Base-by-base conservation (phyloP, 1,140 invertebrate genomes). In the Cotesia vestalis region DNA sequence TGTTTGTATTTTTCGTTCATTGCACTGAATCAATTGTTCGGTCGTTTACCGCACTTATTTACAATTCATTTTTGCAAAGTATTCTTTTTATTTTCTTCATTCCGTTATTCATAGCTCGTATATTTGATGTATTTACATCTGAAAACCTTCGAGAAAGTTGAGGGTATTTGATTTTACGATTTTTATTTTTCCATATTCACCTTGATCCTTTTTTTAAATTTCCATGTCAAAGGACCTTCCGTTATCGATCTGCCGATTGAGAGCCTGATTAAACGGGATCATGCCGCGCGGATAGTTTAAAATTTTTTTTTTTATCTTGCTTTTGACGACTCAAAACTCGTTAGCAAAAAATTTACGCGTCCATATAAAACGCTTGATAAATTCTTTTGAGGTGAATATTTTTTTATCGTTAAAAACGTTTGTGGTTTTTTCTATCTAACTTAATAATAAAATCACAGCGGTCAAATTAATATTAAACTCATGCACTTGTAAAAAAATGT, bases 141-240 rank as follows among this genome's bases (percentile, higher is more conserved):
- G 5, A 46, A 46, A 46, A 46, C 40, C 2, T 11, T 2, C n/a
- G 38, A 38, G 8, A 57, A 60, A 38, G 53, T 40, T 55, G 34
- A 38, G 36, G 27, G 38, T 14, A 55, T 69, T 69, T 69, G 36
- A 38, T 69, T 69, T 69, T 67, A 60, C 60, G 8, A 9, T 51
- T 17, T 66, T 66, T 27, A 12, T 51, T 66, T 69, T 20, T 38
- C 35, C 40, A 38, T 60, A 9, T 4, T 14, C 40, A n/a, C 4
- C 11, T 36, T 57, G 63, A 36, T 62, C 64, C 52, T 46, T 67
- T 63, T 71, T 62, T 55, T 38, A 63, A 70, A 74, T 74, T 71
- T 74, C 57, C 73, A 74, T 74, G 5, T 71, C 73, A 74, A 74
- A 74, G 52, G 66, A 12, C 36, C 20, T 9, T 11, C 27, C 66